Base-by-base conservation (phyloP, 2,888 invertebrate genomes). In the Deilephila elpenor region DNA sequence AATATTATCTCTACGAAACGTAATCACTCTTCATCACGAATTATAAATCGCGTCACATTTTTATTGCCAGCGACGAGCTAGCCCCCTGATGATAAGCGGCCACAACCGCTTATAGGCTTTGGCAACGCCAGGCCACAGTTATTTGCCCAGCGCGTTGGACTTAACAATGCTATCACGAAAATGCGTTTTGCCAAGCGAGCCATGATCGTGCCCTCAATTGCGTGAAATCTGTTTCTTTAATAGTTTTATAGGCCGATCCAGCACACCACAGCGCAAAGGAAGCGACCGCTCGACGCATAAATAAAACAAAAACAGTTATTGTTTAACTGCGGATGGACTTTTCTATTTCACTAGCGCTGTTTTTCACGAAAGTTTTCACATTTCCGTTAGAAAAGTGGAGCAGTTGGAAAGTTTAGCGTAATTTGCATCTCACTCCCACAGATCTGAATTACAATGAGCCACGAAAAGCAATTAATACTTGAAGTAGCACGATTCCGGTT, bases 391-490 rank as follows among this genome's bases (percentile, higher is more conserved):
- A 92, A 92, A 92, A 93, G 89, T 93, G 82, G 91, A 88, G 83
- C 92, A 91, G 91, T 91, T 85, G 87, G 84, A 87, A 92, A 93
- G 89, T 92, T 93, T 89, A 84, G 86, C 85, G 86, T 88, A 90
- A 94, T 93, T 94, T 93, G 92, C 93, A 94, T 94, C 91, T 89
- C 89, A 84, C 91, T 92, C 88, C 84, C 83, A 82, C 87, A 85
- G 91, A 92, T 90, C 92, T 91, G 93, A 93, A 93, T 93, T 85
- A 92, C 92, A 93, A 93, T 93, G 91, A 91, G 91, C 90, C 89
- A 90, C 89, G 89, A 91, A 93, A 93, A 93, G 93, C 93, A 93
- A 93, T 93, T 93, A 93, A 93, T 93, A 93, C 93, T 93, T 91
- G 86, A 92, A 93, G 92, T 91, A 89, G 87, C 88, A 87, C 87